Conservation (phyloP, 1,140 invertebrate species). For the Euura lappo region DNA sequence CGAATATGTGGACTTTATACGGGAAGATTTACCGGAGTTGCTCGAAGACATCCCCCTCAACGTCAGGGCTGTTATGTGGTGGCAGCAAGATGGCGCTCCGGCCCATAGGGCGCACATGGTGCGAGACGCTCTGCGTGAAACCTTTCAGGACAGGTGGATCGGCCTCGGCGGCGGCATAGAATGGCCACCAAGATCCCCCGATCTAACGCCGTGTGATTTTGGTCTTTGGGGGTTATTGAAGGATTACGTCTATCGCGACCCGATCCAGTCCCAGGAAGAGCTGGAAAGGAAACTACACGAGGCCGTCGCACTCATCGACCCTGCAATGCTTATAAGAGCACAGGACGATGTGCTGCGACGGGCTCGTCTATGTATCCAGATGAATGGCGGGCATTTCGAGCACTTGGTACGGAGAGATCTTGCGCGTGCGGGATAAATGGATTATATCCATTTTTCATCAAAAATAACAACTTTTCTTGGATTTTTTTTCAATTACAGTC, state of each 20-base stretch:
- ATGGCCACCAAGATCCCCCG: constrained; percentile 53
- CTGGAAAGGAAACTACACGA: background rate
- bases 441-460: no score
- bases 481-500: no score
- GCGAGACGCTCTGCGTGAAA: constrained; percentile 33
- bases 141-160: constrained; percentile 47
- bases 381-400: constrained; percentile 11
- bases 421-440: no score
- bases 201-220: constrained; percentile 53
- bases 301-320: background rate
- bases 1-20: no score
- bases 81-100: background rate
- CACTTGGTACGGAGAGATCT: background rate
- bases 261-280: background rate
- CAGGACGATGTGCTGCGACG: constrained; percentile 10
- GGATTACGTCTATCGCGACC: constrained; percentile 36
- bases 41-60: no score
- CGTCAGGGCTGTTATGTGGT: no score
- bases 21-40: no score
- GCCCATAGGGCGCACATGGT: constrained; percentile 24
- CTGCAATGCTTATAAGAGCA: constrained; percentile 11
- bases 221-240: constrained; percentile 50
- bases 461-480: no score
- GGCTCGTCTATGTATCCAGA: background rate
- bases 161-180: constrained; percentile 43